phyloP scores from a whole-genome alignment of 2,113 vertebrate genomes.

The Pheucticus melanocephalus region DNA sequence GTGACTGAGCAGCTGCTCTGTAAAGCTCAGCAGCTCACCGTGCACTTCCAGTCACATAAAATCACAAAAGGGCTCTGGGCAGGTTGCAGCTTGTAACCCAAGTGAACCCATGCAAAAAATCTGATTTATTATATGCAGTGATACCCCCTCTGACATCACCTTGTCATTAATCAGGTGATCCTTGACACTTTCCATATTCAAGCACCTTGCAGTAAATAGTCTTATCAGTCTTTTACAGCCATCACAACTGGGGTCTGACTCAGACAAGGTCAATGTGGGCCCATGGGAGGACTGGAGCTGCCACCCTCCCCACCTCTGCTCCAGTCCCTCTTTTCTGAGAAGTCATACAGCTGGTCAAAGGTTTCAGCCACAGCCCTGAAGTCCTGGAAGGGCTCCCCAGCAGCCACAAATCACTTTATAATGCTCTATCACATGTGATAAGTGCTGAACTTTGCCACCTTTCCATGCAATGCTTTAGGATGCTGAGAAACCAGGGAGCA shows the following conservation, averaged over 20 bases:
- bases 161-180: slow-evolving; percentile 26
- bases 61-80: not conserved
- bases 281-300: not conserved
- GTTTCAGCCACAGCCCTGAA: slow-evolving; percentile 38
- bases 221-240: slow-evolving; percentile 33
- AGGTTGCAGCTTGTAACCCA: not conserved
- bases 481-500: not conserved
- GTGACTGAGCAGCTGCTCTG: not conserved
- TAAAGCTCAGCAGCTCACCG: not conserved
- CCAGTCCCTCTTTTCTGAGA: not conserved
- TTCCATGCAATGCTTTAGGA: not conserved
- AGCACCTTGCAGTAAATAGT: not conserved
- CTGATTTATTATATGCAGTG: not conserved
- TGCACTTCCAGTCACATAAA: not conserved
- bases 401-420: not conserved
- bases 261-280: not conserved
- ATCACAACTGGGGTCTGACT: not conserved
- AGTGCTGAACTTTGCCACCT: slow-evolving; percentile 31
- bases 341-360: not conserved
- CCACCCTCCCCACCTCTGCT: not conserved
- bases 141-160: not conserved
- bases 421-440: not conserved
- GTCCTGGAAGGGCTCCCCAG: not conserved
- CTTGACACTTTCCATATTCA: not conserved
- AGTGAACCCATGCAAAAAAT: not conserved